Conservation (phyloP, 1,140 invertebrate species). For the Drosophila ironensis region DNA sequence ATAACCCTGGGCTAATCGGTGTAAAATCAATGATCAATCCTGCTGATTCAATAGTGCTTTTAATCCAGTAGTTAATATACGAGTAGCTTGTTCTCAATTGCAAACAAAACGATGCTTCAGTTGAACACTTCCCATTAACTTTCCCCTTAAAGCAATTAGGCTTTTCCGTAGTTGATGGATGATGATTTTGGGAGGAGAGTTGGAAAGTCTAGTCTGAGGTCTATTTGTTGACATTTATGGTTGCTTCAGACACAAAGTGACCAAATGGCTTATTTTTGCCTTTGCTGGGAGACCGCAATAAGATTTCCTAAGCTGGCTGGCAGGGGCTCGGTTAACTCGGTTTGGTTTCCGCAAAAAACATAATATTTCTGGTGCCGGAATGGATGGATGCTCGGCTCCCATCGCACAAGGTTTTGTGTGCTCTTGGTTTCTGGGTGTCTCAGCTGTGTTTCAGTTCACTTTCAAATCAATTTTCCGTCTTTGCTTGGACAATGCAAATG, state of each 20-base stretch:
- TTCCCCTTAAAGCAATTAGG: not conserved
- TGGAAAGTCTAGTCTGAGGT: not conserved
- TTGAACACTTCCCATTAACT: no score
- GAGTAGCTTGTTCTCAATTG: no score
- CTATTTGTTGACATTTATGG: conserved; percentile 16
- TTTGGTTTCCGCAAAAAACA: not conserved
- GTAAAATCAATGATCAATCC: not conserved
- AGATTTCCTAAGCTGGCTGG: not conserved
- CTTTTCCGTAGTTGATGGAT: not conserved
- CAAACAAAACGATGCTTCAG: no score
- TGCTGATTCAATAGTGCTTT: no score
- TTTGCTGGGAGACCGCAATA: not conserved
- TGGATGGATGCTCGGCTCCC: not conserved
- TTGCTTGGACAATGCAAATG: conserved; percentile 51
- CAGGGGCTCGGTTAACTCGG: not conserved
- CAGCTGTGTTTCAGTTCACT: conserved; percentile 49
- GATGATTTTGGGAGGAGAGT: not conserved
- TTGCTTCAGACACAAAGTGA: no score
- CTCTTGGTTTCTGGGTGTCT: conserved; percentile 1
- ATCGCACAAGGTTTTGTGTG: no score
- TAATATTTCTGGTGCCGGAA: not conserved
- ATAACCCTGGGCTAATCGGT: not conserved
- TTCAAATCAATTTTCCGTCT: conserved; percentile 61
- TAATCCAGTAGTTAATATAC: no score
- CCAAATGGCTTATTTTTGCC: conserved; percentile 13